Evolutionary conservation across 2,113 vertebrate genomes (phyloP), one percentile per base, ranked within the genome.

Genomic region (Lepus timidus): DNA sequence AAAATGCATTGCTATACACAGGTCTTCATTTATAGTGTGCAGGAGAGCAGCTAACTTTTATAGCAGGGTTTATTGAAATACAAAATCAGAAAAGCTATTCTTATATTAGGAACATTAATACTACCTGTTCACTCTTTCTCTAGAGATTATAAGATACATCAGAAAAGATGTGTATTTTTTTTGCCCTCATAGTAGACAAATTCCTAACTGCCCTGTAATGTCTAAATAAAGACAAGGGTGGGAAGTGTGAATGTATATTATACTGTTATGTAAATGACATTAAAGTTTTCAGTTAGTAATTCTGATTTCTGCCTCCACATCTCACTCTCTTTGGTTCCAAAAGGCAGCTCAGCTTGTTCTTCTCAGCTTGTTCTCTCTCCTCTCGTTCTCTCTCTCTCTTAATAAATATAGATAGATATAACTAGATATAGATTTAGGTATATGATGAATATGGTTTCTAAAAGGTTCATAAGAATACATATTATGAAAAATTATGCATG

Each of bases 161-260:
- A 87, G 23, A 44, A 90, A 74, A 51, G 64, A 84, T 68, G 29
- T 83, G 51, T 75, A 70, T 82, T 73, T 55, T 74, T 49, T 67
- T 67, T 65, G 70, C 74, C 25, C 14, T 74, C 61, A 4, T 71
- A 68, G 91, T 82, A 95, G 73, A 79, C 91, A 96, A 95, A 93
- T 83, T 93, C 31, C 51, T 76, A 81, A 68, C 91, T 96, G 82
- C 85, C 94, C 85, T 90, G 85, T n/a, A 88, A 88, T 93, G 68
- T 91, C 88, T 97, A 97, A 95, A 96, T 96, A 96, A 96, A 95
- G 90, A 22, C 82, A 96, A 52, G 75, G 95, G 96, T 96, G 88
- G 96, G 96, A 97, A 95, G 96, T 96, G 96, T 92, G 95, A 97
- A 93, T 90, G 92, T 31, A 96, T 94, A 96, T 95, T 92, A 92